Conservation (phyloP, 53 echinoderm and acorn worm species). For the Patiria pectinifera region DNA sequence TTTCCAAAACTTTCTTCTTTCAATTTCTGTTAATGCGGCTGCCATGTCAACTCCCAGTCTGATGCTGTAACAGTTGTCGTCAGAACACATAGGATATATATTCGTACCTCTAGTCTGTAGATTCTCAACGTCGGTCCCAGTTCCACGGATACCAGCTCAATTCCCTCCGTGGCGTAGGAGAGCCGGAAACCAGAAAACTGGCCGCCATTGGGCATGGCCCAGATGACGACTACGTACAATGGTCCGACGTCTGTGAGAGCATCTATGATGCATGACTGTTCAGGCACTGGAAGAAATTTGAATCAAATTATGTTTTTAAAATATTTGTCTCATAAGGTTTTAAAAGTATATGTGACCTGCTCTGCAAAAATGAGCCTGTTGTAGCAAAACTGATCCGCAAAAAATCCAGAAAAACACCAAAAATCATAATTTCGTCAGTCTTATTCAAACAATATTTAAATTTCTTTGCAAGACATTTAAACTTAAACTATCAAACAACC, state of each 20-base stretch:
- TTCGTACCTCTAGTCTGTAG: constrained; percentile 38
- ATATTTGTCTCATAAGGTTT: background rate
- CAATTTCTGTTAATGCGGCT: no score
- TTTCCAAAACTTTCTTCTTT: no score
- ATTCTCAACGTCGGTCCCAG: background rate
- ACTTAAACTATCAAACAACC: no score
- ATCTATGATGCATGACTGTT: background rate
- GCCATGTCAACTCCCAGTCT: no score
- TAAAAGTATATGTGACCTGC: background rate
- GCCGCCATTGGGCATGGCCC: background rate
- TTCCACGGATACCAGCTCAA: constrained; percentile 9
- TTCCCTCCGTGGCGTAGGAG: constrained; percentile 19
- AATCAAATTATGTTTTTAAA: background rate
- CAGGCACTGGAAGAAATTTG: constrained; percentile 41
- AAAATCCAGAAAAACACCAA: no score
- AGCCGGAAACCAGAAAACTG: constrained; percentile 52
- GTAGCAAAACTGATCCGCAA: no score
- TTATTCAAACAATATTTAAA: no score
- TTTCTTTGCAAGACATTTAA: no score
- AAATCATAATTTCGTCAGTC: no score
- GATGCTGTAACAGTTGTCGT: no score
- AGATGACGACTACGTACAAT: constrained; percentile 24
- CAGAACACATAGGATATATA: no score
- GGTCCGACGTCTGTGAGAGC: background rate
- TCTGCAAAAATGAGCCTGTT: no score